phyloP scores from a whole-genome alignment of 92 coral and sea anemone genomes.

The Paramuricea clavata region DNA sequence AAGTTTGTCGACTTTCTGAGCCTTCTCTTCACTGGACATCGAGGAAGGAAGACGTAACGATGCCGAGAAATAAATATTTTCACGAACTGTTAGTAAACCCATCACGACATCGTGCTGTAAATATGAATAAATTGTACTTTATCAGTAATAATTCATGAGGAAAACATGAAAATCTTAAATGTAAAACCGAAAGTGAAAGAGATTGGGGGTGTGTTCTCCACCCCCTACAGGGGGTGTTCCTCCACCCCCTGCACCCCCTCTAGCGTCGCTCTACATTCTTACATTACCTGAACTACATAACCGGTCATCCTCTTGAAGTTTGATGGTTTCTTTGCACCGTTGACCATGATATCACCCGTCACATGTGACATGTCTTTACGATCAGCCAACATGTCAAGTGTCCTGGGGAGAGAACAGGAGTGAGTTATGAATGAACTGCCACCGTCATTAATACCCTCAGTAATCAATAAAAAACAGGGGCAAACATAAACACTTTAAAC shows the following conservation, averaged over 20 bases:
- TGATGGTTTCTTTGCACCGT: slow-evolving; percentile 80
- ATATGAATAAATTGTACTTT: background rate
- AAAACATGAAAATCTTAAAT: too few species aligned
- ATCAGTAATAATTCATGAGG: too few species aligned
- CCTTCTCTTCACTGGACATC: slow-evolving; percentile 70
- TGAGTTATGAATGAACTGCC: too few species aligned
- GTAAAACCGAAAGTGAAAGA: too few species aligned
- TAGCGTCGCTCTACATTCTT: too few species aligned
- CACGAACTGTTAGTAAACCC: slow-evolving; percentile 94
- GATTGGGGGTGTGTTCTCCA: too few species aligned
- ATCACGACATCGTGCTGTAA: slow-evolving; percentile 92
- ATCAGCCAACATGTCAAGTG: slow-evolving; percentile 91
- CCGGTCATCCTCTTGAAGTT: slow-evolving; percentile 92
- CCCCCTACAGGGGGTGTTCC: too few species aligned
- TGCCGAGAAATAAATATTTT: slow-evolving; percentile 92
- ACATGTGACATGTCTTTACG: slow-evolving; percentile 81
- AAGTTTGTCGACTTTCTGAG: slow-evolving; percentile 71
- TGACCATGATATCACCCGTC: slow-evolving; percentile 83
- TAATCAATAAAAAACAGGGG: too few species aligned
- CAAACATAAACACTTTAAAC: too few species aligned
- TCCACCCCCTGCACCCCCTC: too few species aligned
- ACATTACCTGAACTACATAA: slow-evolving; percentile 97
- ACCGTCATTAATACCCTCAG: too few species aligned
- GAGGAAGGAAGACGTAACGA: slow-evolving; percentile 82
- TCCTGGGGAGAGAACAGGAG: slow-evolving; percentile 57